These are phyloP conservation scores for Acrobasis consociella DNA, from an alignment of 2,888 invertebrate genomes.

Conservation along the genomic window DNA sequence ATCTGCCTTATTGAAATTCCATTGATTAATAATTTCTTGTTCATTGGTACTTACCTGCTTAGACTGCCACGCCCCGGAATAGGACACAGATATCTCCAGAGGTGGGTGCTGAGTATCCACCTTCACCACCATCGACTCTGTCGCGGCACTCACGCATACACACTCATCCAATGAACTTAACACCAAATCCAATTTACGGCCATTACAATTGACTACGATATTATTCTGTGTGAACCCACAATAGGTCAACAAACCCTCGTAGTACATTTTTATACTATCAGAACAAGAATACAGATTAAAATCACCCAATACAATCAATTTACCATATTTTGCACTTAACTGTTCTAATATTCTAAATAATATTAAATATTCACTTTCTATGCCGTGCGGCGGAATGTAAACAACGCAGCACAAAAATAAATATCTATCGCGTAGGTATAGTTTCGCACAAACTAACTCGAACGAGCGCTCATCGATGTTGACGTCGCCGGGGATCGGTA, in stretches of 20 bases:
- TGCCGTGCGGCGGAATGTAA: constrained; percentile 2
- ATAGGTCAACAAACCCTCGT: not conserved
- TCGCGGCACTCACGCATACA: too few relatives aligned
- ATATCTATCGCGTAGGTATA: not conserved
- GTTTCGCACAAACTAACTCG: constrained; percentile 3
- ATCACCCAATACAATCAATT: not conserved
- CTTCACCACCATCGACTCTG: too few relatives aligned
- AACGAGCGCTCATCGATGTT: constrained; percentile 8
- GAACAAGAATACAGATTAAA: constrained; percentile 6
- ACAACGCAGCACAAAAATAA: constrained; percentile 12
- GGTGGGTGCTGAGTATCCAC: too few relatives aligned
- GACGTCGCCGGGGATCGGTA: not conserved
- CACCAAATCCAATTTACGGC: constrained; percentile 1
- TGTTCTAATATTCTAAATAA: constrained; percentile 6
- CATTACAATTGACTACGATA: not conserved
- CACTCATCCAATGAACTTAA: constrained; percentile 1
- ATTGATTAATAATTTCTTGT: too few relatives aligned
- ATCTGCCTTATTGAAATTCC: too few relatives aligned
- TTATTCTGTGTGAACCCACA: not conserved
- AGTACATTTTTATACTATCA: not conserved
- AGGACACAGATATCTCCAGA: too few relatives aligned
- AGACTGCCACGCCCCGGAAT: too few relatives aligned
- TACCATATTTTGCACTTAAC: not conserved
- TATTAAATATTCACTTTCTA: constrained; percentile 2
- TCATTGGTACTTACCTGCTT: too few relatives aligned